Base-by-base conservation (phyloP, 2,888 invertebrate species). In the Tupiocoris notatus region DNA sequence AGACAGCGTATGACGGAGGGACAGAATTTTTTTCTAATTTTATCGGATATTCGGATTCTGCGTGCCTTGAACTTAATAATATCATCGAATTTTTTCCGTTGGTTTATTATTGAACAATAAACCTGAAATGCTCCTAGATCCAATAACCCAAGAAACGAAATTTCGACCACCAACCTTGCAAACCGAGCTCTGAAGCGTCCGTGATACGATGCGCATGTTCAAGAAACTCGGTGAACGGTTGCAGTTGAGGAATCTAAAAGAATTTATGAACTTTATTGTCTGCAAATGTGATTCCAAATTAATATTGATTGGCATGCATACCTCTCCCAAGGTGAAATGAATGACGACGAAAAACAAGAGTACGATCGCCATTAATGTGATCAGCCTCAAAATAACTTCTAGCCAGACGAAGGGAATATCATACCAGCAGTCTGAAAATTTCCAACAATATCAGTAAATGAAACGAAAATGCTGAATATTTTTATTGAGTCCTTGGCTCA, bases 341-440 rank as follows among this genome's bases (percentile, higher is more conserved):
- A 73, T 56, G 6, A 63, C 17, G 12, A 73, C 21, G 2, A 21
- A 16, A n/a, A 73, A 21, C 18, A 73, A 18, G 1, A 63, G 39
- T 20, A 73, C 25, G 12, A 73, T 62, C 1, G 56, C 62, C 73
- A 64, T 56, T 39, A 73, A 20, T 7, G 64, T 23, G 18, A 64
- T 20, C 9, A 73, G 16, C 23, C 73, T 73, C 23, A 73, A 17
- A 63, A 63, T 6, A 2, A 39, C 64, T 63, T 73, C 73, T 22
- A 73, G n/a, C 62, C 63, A 73, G 54, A 21, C 21, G 18, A 23
- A 63, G 9, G 73, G 63, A 12, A 73, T 23, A 63, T 56, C 63
- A 54, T 73, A 54, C 73, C 73, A 73, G 64, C 64, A 73, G 39
- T 73, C 73, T 73, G 21, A 25, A 73, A 73, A n/a, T n/a, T n/a